Base-by-base conservation (phyloP, 2,113 vertebrate species). In the Halcyon malimbica region DNA sequence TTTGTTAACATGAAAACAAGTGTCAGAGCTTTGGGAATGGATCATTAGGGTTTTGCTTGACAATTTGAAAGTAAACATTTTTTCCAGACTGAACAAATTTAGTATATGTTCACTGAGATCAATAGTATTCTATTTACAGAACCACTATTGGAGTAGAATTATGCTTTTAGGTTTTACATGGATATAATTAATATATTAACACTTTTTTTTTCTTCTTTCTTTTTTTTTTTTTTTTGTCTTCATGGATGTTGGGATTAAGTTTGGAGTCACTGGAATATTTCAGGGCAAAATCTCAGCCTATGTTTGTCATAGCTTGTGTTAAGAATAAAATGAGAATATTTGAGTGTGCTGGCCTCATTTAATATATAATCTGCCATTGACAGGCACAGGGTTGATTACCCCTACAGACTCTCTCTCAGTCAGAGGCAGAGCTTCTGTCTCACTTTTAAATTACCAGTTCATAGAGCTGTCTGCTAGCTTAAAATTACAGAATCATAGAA, bases 401-500 rank as follows among this genome's bases (percentile, higher is more conserved):
- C 35, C 65, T 94, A 33, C 44, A 44, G 48, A 24, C 13, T 5
- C 2, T 83, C 74, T 94, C 20, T 35, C 7, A 54, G 42, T 53
- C 37, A 81, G 13, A 96, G 17, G 23, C 21, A 18, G 9, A 77
- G 8, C 19, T 60, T 74, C 31, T 5, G 0, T 9, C 39, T 69
- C 28, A 53, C 15, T 88, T 63, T 48, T 80, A 89, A 89, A 94
- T n/a, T 71, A 53, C 19, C 41, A 26, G 11, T 85, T 91, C n/a
- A 33, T 13, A 85, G 26, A 85, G 10, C 11, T 56, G 18, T 39
- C 48, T 74, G 26, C 16, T 87, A 53, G 35, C 71, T 92, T 83
- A 70, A 25, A 69, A 18, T 51, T n/a, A 51, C 20, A 53, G 35
- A 70, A 19, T 37, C 46, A 37, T 28, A 28, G n/a, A 51, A 29